Evolutionary conservation across 2,888 invertebrate species (phyloP), one percentile per base, ranked within the genome.

Genomic region (Calliopum simillimum): DNA sequence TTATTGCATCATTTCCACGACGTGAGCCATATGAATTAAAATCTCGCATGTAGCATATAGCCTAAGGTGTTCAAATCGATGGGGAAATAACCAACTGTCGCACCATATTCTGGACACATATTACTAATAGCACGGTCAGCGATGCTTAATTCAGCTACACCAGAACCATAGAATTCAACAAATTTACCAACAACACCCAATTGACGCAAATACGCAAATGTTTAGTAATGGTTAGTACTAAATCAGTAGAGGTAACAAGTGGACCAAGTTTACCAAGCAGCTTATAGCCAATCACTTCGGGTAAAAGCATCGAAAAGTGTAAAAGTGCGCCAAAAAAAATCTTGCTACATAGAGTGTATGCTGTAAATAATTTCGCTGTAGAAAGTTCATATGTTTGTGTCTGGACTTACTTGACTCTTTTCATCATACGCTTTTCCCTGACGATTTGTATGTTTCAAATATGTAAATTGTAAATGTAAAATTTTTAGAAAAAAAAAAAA

Each of bases 61-160:
- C 88, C 87, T 59, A 98, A 87, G 41, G 96, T 94, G 43, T 90
- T 87, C 41, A 89, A 86, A 87, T 98, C 98, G 0, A 97, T 94
- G 0, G 98, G 96, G 88, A 99, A 99, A 86, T 92, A 97, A 0
- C 96, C 98, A 73, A 97, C 93, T 0, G 98, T 99, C 16, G 98
- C 99, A 1, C 99, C 99, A 84, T 98, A 99, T 86, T 97, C 96
- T 0, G 99, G 99, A 82, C 97, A 98, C 99, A 99, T 99, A 88
- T 99, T 99, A 76, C 97, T 95, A 68, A 99, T 99, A 0, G 99
- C 98, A 56, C 99, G 88, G 88, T 99, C 99, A 0, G 99, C 98
- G 73, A 99, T 96, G 68, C 96, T 96, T 4, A 99, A 87, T 69
- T 94, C 93, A 0, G 91, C 86, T 4, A 98, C 96, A 3, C 99